A percentile compares a stretch with the other conserved stretches of the same genome.
These are phyloP conservation scores for Leguminivora glycinivorella DNA, from an alignment of 1,140 invertebrate species.

Conservation along the genomic window DNA sequence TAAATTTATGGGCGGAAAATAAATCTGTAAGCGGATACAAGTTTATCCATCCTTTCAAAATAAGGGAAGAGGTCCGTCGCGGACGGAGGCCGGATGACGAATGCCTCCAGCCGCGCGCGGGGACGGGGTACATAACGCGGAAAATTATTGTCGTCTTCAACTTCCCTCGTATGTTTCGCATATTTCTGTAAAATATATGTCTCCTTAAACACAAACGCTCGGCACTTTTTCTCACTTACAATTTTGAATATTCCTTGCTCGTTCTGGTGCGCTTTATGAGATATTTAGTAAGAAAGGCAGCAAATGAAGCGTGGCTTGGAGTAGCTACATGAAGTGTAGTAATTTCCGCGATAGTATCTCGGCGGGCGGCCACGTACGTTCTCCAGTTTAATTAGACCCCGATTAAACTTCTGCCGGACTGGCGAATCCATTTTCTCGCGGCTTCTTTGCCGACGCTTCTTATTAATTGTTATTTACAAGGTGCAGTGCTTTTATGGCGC, in stretches of 20 bases:
- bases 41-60: constrained; percentile 57
- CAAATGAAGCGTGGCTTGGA: neutral
- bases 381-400: constrained; percentile 62
- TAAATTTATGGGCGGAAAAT: constrained; percentile 54
- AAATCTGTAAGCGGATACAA: constrained; percentile 56
- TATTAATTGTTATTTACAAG: constrained; percentile 26
- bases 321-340: constrained; percentile 27
- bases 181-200: constrained; percentile 15
- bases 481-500: neutral
- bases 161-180: constrained; percentile 57
- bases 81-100: constrained; percentile 60
- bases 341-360: constrained; percentile 26
- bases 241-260: neutral
- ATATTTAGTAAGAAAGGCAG: neutral
- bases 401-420: constrained; percentile 56
- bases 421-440: constrained; percentile 36
- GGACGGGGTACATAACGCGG: constrained; percentile 72
- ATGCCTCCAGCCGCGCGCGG: constrained; percentile 53
- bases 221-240: constrained; percentile 11
- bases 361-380: constrained; percentile 48
- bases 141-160: constrained; percentile 64
- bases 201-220: constrained; percentile 20
- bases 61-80: constrained; percentile 48
- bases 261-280: neutral
- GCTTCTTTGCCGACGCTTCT: constrained; percentile 35